These are phyloP conservation scores for Syngnathus rostellatus DNA, from an alignment of 2,797 vertebrate species.

Conservation along the genomic window DNA sequence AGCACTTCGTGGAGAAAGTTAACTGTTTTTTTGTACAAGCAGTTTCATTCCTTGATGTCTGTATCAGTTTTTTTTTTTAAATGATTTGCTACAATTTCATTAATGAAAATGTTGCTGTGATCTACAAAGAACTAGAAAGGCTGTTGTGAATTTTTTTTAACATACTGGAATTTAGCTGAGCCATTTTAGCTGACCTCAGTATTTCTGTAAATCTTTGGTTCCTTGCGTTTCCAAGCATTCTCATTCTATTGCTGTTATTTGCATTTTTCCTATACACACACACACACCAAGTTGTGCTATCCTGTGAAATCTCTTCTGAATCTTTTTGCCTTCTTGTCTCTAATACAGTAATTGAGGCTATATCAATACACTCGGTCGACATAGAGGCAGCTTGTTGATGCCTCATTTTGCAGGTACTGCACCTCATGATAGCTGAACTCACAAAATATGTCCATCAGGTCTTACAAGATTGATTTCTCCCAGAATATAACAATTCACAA, in stretches of 20 bases:
- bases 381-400: conserved; percentile 3
- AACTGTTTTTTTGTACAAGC: conserved; percentile 4
- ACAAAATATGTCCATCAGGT: conserved; percentile 7
- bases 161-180: conserved; percentile 60
- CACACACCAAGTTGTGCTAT: conserved; percentile 4
- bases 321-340: conserved; percentile 19
- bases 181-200: conserved; percentile 63
- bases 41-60: not conserved
- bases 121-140: conserved; percentile 25
- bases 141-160: conserved; percentile 43
- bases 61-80: not conserved
- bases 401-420: not conserved
- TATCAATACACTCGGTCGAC: conserved; percentile 6
- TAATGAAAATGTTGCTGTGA: conserved; percentile 35
- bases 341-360: conserved; percentile 8
- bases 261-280: conserved; percentile 1
- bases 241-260: conserved; percentile 8
- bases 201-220: conserved; percentile 25
- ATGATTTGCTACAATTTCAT: conserved; percentile 12
- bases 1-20: conserved; percentile 39
- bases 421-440: not conserved
- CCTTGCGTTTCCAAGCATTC: conserved; percentile 9
- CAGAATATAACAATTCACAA: not conserved
- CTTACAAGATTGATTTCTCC: conserved; percentile 5
- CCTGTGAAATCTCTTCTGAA: not conserved